phyloP scores from a whole-genome alignment of 1,140 invertebrate genomes.

The Drosophila ironensis region DNA sequence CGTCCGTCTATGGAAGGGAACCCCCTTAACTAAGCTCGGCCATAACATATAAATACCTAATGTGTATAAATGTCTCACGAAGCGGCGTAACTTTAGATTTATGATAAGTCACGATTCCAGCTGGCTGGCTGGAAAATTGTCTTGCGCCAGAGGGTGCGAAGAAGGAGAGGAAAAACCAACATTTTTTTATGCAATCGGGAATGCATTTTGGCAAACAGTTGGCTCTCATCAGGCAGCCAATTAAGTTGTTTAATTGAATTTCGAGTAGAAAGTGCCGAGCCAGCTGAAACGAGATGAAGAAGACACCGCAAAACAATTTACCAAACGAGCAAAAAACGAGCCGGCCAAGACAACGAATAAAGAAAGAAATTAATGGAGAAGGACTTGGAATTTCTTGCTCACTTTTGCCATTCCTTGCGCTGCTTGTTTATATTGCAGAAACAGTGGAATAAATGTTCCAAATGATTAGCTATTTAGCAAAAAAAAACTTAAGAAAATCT shows the following conservation, averaged over 20 bases:
- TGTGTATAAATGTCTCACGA: background rate
- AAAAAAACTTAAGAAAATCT: too few relatives aligned
- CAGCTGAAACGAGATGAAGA: constrained; percentile 18
- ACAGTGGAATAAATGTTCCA: too few relatives aligned
- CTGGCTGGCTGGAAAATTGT: constrained; percentile 21
- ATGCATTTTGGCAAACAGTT: constrained; percentile 43
- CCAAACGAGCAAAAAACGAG: constrained; percentile 11
- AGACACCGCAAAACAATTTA: constrained; percentile 32
- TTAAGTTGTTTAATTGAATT: constrained; percentile 68
- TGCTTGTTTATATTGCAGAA: too few relatives aligned
- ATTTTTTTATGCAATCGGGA: constrained; percentile 30
- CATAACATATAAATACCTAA: too few relatives aligned
- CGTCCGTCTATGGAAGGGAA: too few relatives aligned
- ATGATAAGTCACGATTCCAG: constrained; percentile 75
- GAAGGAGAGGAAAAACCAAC: constrained; percentile 17
- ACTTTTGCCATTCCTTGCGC: too few relatives aligned
- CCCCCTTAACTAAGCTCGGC: too few relatives aligned
- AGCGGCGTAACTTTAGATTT: constrained; percentile 43
- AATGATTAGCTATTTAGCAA: too few relatives aligned
- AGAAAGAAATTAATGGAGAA: background rate
- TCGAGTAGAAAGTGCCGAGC: constrained; percentile 36
- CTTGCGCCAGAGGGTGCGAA: background rate
- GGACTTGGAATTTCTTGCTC: background rate
- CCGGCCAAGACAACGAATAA: background rate
- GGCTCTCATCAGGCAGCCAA: constrained; percentile 62